Evolutionary conservation across 2,888 invertebrate species (phyloP).

Genomic region (Serrognathus titanus): DNA sequence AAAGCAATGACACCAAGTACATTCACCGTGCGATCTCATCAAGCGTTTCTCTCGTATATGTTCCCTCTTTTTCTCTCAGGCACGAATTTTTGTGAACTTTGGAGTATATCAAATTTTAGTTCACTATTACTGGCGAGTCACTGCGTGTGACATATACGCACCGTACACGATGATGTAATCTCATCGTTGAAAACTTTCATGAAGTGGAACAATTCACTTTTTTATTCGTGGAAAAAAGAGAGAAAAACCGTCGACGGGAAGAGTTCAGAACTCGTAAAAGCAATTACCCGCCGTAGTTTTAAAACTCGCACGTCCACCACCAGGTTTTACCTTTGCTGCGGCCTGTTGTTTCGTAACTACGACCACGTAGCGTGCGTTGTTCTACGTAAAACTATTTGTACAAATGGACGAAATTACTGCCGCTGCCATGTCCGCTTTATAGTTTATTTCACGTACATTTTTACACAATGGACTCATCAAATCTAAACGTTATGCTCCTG

Average conservation of each 20-base stretch:
- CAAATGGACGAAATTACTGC: conserved; percentile 9
- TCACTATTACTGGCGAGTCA: too few species aligned
- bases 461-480: conserved; percentile 3
- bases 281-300: conserved; percentile 24
- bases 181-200: conserved; percentile 17
- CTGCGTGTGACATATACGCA: not conserved
- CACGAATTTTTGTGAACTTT: too few species aligned
- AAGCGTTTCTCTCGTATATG: not conserved
- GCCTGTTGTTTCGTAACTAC: not conserved
- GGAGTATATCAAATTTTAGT: too few species aligned
- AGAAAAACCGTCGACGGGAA: not conserved
- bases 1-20: too few species aligned
- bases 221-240: conserved; percentile 4
- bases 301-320: conserved; percentile 15
- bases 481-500: conserved; percentile 1
- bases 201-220: conserved; percentile 16
- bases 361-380: not conserved
- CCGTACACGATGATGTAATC: too few species aligned
- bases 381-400: conserved; percentile 10
- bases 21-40: not conserved
- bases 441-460: conserved; percentile 4
- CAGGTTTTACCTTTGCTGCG: conserved; percentile 8
- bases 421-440: conserved; percentile 4
- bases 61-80: not conserved
- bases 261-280: conserved; percentile 26